A percentile compares a stretch with the other conserved stretches of the same genome.
Conservation (phyloP, 2,113 vertebrate species). For the Sinocyclocheilus rhinocerous region DNA sequence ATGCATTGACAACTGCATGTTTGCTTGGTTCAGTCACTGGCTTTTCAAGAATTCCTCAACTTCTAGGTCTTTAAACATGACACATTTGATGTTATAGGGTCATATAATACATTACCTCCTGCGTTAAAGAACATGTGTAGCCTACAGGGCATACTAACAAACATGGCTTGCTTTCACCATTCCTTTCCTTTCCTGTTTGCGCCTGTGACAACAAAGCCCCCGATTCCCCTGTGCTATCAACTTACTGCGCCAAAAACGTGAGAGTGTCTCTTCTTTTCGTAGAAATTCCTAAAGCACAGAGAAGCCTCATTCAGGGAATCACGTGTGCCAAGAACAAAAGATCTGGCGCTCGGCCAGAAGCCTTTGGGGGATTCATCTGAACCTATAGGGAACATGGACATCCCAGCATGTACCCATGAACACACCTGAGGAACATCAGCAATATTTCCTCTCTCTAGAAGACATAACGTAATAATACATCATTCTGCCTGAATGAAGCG, state of each 20-base stretch:
- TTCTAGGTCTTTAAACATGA: not conserved
- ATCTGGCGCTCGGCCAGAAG: no score
- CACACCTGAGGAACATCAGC: not conserved
- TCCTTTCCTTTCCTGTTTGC: not conserved
- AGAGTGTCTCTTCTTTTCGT: not conserved
- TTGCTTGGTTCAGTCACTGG: not conserved
- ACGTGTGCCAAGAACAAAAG: not conserved
- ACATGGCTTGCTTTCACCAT: not conserved
- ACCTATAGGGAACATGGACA: not conserved
- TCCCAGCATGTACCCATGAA: not conserved
- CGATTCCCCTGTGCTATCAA: not conserved
- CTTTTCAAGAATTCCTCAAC: not conserved
- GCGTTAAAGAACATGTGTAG: not conserved
- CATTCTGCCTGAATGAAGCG: not conserved
- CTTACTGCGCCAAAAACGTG: not conserved
- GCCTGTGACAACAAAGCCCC: constrained; percentile 6
- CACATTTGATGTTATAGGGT: not conserved
- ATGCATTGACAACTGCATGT: not conserved
- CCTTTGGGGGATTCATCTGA: not conserved
- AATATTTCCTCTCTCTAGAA: not conserved
- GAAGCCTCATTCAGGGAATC: not conserved
- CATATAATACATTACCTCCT: not conserved
- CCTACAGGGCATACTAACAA: not conserved
- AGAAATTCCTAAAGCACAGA: constrained; percentile 1
- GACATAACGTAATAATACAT: not conserved